These are phyloP conservation scores for Stenurella melanura DNA, from an alignment of 2,888 invertebrate species.

Conservation along the genomic window DNA sequence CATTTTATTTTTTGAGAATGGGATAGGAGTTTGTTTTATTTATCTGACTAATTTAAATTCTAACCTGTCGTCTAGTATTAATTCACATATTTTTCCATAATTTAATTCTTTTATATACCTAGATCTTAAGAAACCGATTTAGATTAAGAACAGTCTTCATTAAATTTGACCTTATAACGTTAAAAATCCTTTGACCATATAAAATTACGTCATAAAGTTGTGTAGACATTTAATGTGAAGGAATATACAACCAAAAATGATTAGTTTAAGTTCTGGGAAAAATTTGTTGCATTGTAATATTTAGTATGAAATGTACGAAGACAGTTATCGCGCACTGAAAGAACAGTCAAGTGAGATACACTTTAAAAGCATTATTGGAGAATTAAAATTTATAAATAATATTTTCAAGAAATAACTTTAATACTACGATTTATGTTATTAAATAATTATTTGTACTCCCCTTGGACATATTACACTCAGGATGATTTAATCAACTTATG, in stretches of 20 bases:
- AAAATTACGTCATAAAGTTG: neutral
- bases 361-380: too few relatives aligned
- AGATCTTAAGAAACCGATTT: neutral
- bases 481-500: neutral
- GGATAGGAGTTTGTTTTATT: neutral
- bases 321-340: too few relatives aligned
- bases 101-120: neutral
- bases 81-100: neutral
- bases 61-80: neutral
- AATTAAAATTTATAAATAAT: too few relatives aligned
- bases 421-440: neutral
- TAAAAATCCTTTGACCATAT: neutral
- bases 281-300: too few relatives aligned
- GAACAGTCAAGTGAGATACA: too few relatives aligned
- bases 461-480: neutral
- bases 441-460: neutral
- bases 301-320: too few relatives aligned
- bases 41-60: neutral
- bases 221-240: too few relatives aligned
- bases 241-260: too few relatives aligned
- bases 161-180: neutral
- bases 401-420: neutral
- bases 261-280: too few relatives aligned
- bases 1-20: neutral
- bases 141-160: neutral